These are phyloP conservation scores for Euclidia mi DNA, from an alignment of 2,888 invertebrate species.

Conservation along the genomic window DNA sequence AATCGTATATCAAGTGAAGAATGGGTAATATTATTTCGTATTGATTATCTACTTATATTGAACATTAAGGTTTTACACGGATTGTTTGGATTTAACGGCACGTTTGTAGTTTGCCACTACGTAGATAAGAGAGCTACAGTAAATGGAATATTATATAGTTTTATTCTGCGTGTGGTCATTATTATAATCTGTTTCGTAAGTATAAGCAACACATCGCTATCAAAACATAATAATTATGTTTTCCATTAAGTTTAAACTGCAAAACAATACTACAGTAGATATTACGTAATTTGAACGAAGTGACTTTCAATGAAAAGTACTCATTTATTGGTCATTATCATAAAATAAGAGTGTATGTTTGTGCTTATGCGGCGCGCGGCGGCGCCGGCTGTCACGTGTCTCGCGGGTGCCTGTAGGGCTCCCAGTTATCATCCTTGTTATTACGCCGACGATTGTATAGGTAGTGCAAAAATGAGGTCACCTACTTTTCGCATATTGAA, in stretches of 20 bases:
- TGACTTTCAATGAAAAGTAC: too few species aligned
- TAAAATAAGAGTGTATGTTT: background rate
- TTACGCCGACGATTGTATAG: conserved; percentile 64
- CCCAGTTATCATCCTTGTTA: conserved; percentile 67
- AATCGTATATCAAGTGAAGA: too few species aligned
- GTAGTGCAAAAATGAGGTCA: conserved; percentile 77
- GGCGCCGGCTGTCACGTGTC: conserved; percentile 42
- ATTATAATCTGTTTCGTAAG: conserved; percentile 51
- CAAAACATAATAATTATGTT: conserved; percentile 43
- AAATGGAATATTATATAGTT: conserved; percentile 52
- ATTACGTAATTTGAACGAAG: too few species aligned
- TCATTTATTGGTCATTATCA: background rate
- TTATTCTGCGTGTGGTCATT: conserved; percentile 4
- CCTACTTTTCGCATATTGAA: conserved; percentile 85
- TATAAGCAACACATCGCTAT: conserved; percentile 43
- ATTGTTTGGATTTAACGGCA: conserved; percentile 27
- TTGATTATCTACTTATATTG: background rate
- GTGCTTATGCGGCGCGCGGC: background rate
- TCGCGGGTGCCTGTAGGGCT: conserved; percentile 59
- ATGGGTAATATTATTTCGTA: background rate
- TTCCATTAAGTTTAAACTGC: conserved; percentile 34
- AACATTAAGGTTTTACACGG: conserved; percentile 11
- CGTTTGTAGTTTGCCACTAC: conserved; percentile 28
- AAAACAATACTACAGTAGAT: too few species aligned
- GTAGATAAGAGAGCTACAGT: conserved; percentile 46